Conservation (phyloP, 2,888 invertebrate genomes). For the Melolontha melolontha region DNA sequence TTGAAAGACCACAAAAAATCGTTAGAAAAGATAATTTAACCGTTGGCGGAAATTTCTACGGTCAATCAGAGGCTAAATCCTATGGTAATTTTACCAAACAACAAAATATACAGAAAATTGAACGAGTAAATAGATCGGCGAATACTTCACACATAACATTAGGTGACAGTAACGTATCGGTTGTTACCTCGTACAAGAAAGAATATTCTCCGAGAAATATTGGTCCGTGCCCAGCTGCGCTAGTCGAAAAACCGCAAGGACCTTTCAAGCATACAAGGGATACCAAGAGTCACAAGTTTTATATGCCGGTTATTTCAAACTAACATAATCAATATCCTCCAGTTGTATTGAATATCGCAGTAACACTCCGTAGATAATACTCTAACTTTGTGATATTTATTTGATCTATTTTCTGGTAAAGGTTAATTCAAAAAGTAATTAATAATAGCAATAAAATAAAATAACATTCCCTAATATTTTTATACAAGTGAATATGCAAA, state of each 20-base stretch:
- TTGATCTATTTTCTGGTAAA: slow-evolving; percentile 23
- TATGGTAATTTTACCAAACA: slow-evolving; percentile 76
- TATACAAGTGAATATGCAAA: slow-evolving; percentile 37
- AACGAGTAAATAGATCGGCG: slow-evolving; percentile 72
- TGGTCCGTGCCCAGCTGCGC: slow-evolving; percentile 84
- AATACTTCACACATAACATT: slow-evolving; percentile 82
- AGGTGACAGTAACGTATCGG: slow-evolving; percentile 73
- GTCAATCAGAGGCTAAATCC: slow-evolving; percentile 77
- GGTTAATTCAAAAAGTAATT: slow-evolving; percentile 39
- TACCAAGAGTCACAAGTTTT: slow-evolving; percentile 87
- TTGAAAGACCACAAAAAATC: slow-evolving; percentile 74
- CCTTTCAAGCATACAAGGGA: slow-evolving; percentile 88
- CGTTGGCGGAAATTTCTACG: slow-evolving; percentile 80
- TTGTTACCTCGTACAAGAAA: slow-evolving; percentile 79
- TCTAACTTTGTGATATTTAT: slow-evolving; percentile 60
- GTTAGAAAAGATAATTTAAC: slow-evolving; percentile 76
- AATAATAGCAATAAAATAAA: slow-evolving; percentile 9
- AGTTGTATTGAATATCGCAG: not conserved
- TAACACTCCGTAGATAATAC: slow-evolving; percentile 46
- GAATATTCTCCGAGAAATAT: slow-evolving; percentile 79
- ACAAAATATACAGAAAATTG: slow-evolving; percentile 68
- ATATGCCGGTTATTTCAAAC: slow-evolving; percentile 74
- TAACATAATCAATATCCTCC: slow-evolving; percentile 44
- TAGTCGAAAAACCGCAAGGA: slow-evolving; percentile 79
- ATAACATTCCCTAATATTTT: slow-evolving; percentile 50